Evolutionary conservation across 2,797 vertebrate species (phyloP).

Genomic region (Oryzias sinensis): DNA sequence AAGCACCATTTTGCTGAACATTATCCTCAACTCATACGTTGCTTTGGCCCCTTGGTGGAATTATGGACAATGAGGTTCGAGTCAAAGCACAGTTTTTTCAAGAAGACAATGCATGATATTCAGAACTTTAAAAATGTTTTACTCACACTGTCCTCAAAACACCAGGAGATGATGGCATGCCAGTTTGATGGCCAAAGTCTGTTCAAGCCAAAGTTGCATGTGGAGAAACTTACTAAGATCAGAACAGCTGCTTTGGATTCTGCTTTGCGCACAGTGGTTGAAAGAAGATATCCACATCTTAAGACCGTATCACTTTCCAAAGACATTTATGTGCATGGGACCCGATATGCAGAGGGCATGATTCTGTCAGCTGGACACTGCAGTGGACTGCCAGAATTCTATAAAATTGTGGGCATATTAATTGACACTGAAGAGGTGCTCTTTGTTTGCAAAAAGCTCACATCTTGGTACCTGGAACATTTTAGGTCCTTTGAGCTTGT

Average conservation of each 20-base stretch:
- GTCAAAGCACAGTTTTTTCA: too few relatives aligned
- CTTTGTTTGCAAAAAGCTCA: conserved; percentile 1
- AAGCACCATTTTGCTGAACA: conserved; percentile 17
- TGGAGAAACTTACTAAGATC: conserved; percentile 10
- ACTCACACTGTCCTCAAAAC: too few relatives aligned
- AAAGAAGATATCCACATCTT: conserved; percentile 13
- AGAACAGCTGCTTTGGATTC: conserved; percentile 9
- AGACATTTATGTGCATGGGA: conserved; percentile 36
- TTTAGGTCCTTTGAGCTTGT: conserved; percentile 32
- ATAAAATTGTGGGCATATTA: conserved; percentile 9
- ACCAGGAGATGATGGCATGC: too few relatives aligned
- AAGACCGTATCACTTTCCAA: conserved; percentile 13
- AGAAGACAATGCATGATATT: too few relatives aligned
- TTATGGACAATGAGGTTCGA: too few relatives aligned
- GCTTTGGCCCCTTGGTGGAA: conserved; percentile 5
- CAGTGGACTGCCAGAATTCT: conserved; percentile 31
- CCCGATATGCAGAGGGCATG: conserved; percentile 27
- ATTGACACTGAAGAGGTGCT: conserved; percentile 17
- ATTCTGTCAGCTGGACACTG: too few relatives aligned
- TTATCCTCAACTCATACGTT: conserved; percentile 15
- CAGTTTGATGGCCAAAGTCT: too few relatives aligned
- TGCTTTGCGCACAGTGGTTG: neutral
- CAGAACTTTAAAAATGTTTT: too few relatives aligned
- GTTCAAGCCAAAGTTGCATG: too few relatives aligned
- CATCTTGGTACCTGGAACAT: conserved; percentile 43